Base-by-base conservation (phyloP, 1,140 invertebrate species). In the Euura saliciscinereae region DNA sequence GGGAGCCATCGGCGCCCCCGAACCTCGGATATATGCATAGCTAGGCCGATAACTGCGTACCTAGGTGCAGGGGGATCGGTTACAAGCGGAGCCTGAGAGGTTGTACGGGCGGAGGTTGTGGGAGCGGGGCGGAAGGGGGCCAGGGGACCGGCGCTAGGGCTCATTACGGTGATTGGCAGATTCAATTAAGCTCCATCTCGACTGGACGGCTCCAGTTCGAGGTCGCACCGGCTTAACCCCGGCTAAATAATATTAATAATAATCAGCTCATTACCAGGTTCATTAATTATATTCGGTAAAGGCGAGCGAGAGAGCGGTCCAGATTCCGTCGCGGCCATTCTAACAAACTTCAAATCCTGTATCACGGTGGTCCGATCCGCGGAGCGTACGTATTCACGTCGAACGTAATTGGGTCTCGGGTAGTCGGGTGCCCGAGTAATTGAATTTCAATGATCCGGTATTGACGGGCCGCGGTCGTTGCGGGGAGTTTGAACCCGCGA, bases 191-290 rank as follows among this genome's bases (percentile, higher is more conserved):
- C 74, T 59, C 77, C 77, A 81, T 8, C 66, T 67, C 43, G 77
- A 71, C 75, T 74, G 75, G 77, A 59, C 51, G 73, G 77, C 76
- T 76, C 78, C 79, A 72, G 81, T 76, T 78, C 79, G 80, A 82
- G 85, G 83, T 85, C 83, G 81, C 77, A 76, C 77, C 78, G 83
- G 84, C 81, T 86, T 86, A 86, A 86, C 84, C 84, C 78, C 80
- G 78, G 78, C 85, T 86, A 86, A 86, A 86, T 86, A 86, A 86
- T 86, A 86, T 86, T 86, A 86, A 86, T 86, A 86, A 86, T 86
- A 86, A 86, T 86, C 85, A 85, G 82, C 85, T 86, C 84, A 86
- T 86, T 86, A 86, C 84, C 76, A 78, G 81, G 80, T 85, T 81
- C 83, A 86, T 86, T 86, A 86, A 86, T 86, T 59, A 59, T 86